Conservation (phyloP, 2,888 invertebrate species). For the Lithophane ornitopus region DNA sequence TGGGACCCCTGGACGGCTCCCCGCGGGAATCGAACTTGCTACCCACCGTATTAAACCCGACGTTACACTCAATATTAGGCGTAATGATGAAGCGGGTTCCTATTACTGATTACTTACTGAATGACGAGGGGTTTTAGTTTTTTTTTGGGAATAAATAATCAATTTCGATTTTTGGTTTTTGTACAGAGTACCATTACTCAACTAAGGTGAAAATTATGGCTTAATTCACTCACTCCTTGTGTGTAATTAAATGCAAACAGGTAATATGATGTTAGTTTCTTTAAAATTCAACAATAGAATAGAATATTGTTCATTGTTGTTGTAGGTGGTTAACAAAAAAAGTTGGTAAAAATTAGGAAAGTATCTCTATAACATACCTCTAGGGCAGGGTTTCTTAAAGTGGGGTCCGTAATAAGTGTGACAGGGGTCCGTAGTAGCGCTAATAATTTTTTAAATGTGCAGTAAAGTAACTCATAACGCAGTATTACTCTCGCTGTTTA, state of each 20-base stretch:
- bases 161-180: conserved; percentile 12
- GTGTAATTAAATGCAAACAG: background rate
- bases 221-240: conserved; percentile 9
- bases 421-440: too few relatives aligned
- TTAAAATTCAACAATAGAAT: background rate
- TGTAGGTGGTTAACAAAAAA: background rate
- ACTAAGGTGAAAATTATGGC: conserved; percentile 2
- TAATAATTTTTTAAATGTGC: too few relatives aligned
- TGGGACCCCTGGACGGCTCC: conserved; percentile 80
- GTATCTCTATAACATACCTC: background rate
- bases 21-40: conserved; percentile 83
- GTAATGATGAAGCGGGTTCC: conserved; percentile 83
- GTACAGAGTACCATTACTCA: conserved; percentile 9
- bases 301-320: background rate
- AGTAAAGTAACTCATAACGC: too few relatives aligned
- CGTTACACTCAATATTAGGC: conserved; percentile 79
- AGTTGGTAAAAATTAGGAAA: background rate
- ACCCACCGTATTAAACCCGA: conserved; percentile 79
- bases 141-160: conserved; percentile 14
- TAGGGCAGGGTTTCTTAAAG: too few relatives aligned
- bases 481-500: too few relatives aligned
- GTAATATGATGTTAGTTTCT: background rate
- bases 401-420: too few relatives aligned
- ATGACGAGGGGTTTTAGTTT: conserved; percentile 62
- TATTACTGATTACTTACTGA: conserved; percentile 76